Evolutionary conservation across 2,113 vertebrate species (phyloP).

Genomic region (Equus przewalskii): DNA sequence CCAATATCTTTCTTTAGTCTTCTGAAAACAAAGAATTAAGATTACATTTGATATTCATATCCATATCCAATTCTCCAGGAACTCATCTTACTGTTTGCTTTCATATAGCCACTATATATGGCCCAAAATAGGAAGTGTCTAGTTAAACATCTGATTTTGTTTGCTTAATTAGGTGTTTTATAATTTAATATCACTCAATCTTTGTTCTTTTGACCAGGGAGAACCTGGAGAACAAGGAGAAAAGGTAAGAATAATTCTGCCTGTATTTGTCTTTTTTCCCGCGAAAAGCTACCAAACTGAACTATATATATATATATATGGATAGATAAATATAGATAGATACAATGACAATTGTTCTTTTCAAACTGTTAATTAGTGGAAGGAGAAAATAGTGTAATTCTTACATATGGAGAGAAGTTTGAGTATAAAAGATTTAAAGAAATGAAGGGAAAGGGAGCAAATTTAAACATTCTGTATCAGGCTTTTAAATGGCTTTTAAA

Average conservation of each 20-base stretch:
- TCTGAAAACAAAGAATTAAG: constrained; percentile 46
- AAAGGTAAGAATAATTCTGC: constrained; percentile 92
- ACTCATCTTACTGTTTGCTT: background rate
- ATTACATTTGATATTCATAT: background rate
- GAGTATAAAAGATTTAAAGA: background rate
- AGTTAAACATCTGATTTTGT: background rate
- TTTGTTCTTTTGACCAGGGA: constrained; percentile 91
- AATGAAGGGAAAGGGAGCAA: background rate
- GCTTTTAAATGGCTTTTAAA: background rate
- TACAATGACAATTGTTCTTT: background rate
- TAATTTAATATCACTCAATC: constrained; percentile 11
- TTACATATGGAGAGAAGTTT: background rate
- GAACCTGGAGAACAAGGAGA: constrained; percentile 96
- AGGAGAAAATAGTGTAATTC: constrained; percentile 30
- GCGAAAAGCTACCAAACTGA: background rate
- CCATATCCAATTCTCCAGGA: background rate
- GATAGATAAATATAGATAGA: background rate
- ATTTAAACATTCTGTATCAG: background rate
- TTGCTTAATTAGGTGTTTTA: background rate
- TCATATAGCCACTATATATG: background rate
- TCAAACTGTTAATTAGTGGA: background rate
- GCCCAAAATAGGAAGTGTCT: background rate
- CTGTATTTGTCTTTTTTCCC: background rate
- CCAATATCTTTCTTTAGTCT: background rate
- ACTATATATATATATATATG: background rate